Evolutionary conservation across 2,888 invertebrate species (phyloP), one percentile per base, ranked within the genome.

Genomic region (Xanthia togata): DNA sequence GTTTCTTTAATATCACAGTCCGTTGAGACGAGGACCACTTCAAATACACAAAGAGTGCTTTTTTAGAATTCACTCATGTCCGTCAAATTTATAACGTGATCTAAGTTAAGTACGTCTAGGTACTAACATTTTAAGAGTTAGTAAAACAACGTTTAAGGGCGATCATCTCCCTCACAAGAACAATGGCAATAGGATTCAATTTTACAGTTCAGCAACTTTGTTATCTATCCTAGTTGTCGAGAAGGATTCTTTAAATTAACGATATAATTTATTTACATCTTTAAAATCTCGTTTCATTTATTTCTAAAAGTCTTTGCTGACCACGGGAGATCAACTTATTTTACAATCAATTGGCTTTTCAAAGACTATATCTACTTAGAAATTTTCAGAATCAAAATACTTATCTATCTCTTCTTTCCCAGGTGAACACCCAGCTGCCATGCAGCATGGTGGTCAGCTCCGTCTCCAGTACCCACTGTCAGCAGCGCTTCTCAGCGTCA

Each of bases 391-490:
- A 23, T 47, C 11, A 31, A 26, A 14, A 50, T 68, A 38, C 17
- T 70, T 9, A 81, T 0, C 14, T 26, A 23, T 53, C 0, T 75
- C 60, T 82, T 84, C 85, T 86, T 82, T 79, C 74, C 1, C 97
- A 98, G 98, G 98, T 85, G 98, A 98, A 93, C 98, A 98, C 94
- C 98, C 98, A 87, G 98, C 98, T 70, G 98, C 98, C 64, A 98
- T 98, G 98, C 98, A 98, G 93, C 98, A 98, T 87, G 98, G 98
- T 89, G 97, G 97, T 0, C 97, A 98, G 91, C 96, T 98, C 57
- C 97, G 97, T 53, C 97, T 98, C 65, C 97, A 98, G 90, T 98
- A 98, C 91, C 98, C 98, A 0, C 95, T 98, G 59, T 97, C 97
- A 73, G 98, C 98, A 64, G 97, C 98, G 82, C 96, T 98, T 55